Evolutionary conservation across 2,797 vertebrate species (phyloP).

Genomic region (Siniperca obscura): DNA sequence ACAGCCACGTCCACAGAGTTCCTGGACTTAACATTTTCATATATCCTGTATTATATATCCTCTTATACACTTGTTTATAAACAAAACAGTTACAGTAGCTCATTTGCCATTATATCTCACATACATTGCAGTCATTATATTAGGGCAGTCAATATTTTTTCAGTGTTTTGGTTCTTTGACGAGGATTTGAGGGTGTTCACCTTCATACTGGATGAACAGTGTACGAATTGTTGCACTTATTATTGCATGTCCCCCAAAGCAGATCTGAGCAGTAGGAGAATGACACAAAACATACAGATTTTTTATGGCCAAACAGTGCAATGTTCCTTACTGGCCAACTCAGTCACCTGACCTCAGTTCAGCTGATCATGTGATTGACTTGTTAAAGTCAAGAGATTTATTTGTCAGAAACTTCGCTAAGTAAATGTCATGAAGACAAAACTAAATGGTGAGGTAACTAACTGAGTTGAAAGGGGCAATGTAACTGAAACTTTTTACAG

Average conservation of each 20-base stretch:
- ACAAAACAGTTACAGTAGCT: neutral
- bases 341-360: constrained; percentile 7
- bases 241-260: neutral
- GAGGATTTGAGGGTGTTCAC: neutral
- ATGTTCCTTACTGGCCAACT: constrained; percentile 1
- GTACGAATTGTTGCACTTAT: neutral
- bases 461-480: neutral
- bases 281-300: neutral
- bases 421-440: neutral
- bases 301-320: neutral
- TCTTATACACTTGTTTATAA: neutral
- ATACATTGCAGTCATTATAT: neutral
- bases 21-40: neutral
- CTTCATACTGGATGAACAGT: neutral
- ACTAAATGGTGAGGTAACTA: neutral
- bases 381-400: neutral
- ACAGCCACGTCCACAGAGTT: neutral
- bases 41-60: neutral
- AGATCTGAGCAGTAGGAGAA: neutral
- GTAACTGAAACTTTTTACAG: neutral
- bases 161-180: neutral
- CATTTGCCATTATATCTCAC: neutral
- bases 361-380: constrained; percentile 8
- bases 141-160: neutral
- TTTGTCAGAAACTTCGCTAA: neutral